Conservation (phyloP, 2,797 vertebrate genomes). For the Poeciliopsis infans region DNA sequence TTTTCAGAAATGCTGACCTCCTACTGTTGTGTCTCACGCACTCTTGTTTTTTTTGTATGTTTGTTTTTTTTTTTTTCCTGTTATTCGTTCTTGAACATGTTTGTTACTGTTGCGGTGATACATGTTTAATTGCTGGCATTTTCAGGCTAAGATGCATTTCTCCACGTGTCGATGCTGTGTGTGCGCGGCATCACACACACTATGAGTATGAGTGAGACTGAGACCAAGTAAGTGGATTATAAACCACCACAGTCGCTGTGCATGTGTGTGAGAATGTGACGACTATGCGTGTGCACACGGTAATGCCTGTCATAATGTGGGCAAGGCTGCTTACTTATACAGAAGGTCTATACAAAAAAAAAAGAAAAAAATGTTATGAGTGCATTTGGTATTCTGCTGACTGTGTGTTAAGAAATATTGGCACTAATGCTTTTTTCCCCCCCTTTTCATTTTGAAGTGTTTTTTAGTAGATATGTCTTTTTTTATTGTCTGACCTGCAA, state of each 20-base stretch:
- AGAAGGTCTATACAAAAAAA: constrained; percentile 77
- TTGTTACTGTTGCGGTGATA: constrained; percentile 82
- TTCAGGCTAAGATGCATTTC: constrained; percentile 80
- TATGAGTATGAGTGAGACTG: constrained; percentile 74
- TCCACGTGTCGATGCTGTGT: constrained; percentile 69
- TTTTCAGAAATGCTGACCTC: constrained; percentile 82
- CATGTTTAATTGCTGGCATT: constrained; percentile 80
- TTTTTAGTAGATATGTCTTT: constrained; percentile 78
- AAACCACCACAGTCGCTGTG: constrained; percentile 76
- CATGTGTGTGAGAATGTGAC: constrained; percentile 58
- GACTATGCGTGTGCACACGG: constrained; percentile 76
- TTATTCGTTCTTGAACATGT: constrained; percentile 78
- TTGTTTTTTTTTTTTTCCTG: constrained; percentile 31
- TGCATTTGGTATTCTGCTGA: constrained; percentile 83
- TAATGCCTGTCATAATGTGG: constrained; percentile 81
- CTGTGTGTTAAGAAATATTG: constrained; percentile 82
- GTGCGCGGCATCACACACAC: constrained; percentile 58
- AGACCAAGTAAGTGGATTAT: constrained; percentile 80
- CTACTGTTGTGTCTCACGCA: constrained; percentile 82
- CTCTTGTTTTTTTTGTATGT: constrained; percentile 36
- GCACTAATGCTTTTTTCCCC: constrained; percentile 82
- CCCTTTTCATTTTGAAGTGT: constrained; percentile 72
- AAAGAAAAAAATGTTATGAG: constrained; percentile 65
- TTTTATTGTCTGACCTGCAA: constrained; percentile 86
- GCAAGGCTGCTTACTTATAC: constrained; percentile 81